Evolutionary conservation across 2,888 invertebrate species (phyloP), one percentile per base, ranked within the genome.

Genomic region (Dorcus parallelipipedus): DNA sequence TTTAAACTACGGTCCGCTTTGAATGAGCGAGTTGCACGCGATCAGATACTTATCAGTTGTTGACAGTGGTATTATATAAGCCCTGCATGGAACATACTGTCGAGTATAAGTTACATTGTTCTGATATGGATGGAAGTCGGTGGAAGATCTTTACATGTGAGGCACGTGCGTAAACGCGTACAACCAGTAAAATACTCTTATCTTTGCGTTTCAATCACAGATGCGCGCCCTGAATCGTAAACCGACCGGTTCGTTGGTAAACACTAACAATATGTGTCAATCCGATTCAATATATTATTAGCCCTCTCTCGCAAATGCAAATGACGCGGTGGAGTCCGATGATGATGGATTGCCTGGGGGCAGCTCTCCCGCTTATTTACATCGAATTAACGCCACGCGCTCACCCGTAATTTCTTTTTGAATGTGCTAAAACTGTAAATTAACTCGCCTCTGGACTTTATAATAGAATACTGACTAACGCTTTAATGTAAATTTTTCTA

Each of bases 11-110:
- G 59, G 64, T 65, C 63, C 63, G 64, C 41, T 64, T 59, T 48
- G 54, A 48, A 57, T 23, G 45, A 45, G 45, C 17, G 9, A 45
- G 20, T 63, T 50, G 62, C 67, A 64, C 63, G 65, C 64, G 67
- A 65, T 67, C 65, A 67, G 65, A 66, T 65, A 49, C 52, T 66
- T 67, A 67, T 67, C 67, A 61, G 61, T 61, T 62, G 66, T 62
- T 66, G 64, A 66, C 64, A 61, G 55, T 57, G 56, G 61, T 33
- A 33, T 33, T 33, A 33, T 33, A 33, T 42, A 14, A 20, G 3
- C 20, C 20, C 20, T 20, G 47, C 49, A 39, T 39, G 52, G 52
- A 60, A 62, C 62, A 56, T 52, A 57, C 59, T 59, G 59, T 52
- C 48, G 45, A 56, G 54, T 60, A 58, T 58, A 57, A 63, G 61